These are phyloP conservation scores for Helobdella robusta DNA, from an alignment of 2,888 invertebrate species.

Conservation along the genomic window DNA sequence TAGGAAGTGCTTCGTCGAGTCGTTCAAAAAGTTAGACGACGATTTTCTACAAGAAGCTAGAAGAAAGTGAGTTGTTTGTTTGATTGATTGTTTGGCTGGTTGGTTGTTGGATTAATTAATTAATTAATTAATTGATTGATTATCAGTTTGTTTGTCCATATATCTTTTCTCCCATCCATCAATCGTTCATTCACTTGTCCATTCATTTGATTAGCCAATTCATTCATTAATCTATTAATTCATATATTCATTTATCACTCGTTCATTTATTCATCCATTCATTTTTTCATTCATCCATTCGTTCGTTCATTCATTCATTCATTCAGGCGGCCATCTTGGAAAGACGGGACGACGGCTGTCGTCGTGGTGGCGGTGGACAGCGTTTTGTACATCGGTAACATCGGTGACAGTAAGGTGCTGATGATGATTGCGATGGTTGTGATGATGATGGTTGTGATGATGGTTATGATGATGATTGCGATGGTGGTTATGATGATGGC, in stretches of 20 bases:
- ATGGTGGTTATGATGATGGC: too few relatives aligned
- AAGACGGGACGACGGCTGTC: conserved; percentile 54
- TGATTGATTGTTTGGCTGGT: neutral
- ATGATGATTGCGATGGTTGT: too few relatives aligned
- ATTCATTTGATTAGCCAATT: too few relatives aligned
- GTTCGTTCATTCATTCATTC: too few relatives aligned
- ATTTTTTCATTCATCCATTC: too few relatives aligned
- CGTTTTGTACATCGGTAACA: conserved; percentile 51
- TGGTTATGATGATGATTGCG: too few relatives aligned
- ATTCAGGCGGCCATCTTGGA: conserved; percentile 53
- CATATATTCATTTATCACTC: too few relatives aligned
- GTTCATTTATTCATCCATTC: too few relatives aligned
- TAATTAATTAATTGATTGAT: neutral
- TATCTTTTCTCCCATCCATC: conserved; percentile 6
- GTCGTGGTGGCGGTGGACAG: conserved; percentile 51
- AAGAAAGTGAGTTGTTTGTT: conserved; percentile 44
- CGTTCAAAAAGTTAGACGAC: conserved; percentile 52
- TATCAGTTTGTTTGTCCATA: neutral
- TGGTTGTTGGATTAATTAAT: neutral
- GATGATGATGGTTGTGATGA: too few relatives aligned
- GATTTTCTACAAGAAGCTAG: conserved; percentile 51
- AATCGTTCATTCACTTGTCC: too few relatives aligned
- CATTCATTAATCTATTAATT: too few relatives aligned
- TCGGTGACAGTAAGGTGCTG: conserved; percentile 53
- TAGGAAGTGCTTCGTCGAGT: conserved; percentile 49